These are phyloP conservation scores for Silurus glanis DNA, from an alignment of 2,113 vertebrate genomes.

Conservation along the genomic window DNA sequence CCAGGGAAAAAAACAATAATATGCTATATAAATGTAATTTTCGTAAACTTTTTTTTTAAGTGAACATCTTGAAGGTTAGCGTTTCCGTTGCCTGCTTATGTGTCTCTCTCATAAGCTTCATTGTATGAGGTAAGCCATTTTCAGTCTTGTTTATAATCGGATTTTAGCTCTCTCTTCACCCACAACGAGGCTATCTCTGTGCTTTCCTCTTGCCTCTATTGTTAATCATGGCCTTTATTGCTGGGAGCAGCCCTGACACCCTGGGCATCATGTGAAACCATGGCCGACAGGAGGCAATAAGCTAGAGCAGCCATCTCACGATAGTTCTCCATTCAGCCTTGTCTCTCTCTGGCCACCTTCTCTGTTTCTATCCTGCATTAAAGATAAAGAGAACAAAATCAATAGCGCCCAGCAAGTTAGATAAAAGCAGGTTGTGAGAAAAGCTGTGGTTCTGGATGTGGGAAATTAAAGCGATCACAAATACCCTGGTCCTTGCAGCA, in stretches of 20 bases:
- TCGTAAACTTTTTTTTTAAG: constrained; percentile 25
- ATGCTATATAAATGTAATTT: constrained; percentile 49
- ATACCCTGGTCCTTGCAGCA: constrained; percentile 81
- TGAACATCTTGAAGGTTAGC: not conserved
- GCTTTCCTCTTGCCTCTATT: constrained; percentile 63
- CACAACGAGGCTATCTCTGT: constrained; percentile 39
- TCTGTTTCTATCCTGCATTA: constrained; percentile 92
- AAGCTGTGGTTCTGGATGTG: constrained; percentile 80
- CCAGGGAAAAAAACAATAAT: constrained; percentile 48
- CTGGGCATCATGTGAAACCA: constrained; percentile 86
- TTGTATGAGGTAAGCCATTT: constrained; percentile 26
- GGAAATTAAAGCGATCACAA: constrained; percentile 98
- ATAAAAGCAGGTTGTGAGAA: constrained; percentile 84
- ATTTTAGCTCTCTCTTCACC: constrained; percentile 48
- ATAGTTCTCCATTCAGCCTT: constrained; percentile 90
- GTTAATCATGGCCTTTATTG: constrained; percentile 83
- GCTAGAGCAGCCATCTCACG: constrained; percentile 85
- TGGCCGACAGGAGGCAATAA: constrained; percentile 95
- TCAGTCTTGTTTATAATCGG: constrained; percentile 34
- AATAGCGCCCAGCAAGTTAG: constrained; percentile 93
- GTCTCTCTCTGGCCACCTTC: constrained; percentile 77
- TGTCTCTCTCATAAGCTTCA: constrained; percentile 6
- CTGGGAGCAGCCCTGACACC: constrained; percentile 83
- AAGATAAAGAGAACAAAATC: constrained; percentile 98
- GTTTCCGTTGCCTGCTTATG: not conserved